Conservation (phyloP, 2,113 vertebrate genomes). For the Gadus macrocephalus region DNA sequence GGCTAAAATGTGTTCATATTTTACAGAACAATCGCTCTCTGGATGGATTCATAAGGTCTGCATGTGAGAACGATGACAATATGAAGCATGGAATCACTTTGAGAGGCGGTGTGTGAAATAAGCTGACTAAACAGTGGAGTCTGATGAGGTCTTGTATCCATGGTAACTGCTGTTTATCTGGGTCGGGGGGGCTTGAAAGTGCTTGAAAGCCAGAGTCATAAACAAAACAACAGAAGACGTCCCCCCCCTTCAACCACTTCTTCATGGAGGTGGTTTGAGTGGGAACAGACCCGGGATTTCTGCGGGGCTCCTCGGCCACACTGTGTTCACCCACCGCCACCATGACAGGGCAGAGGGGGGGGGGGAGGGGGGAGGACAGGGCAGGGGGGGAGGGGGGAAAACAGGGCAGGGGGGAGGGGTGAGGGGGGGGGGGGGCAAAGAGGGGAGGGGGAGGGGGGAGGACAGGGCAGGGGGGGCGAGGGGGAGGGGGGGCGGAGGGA, state of each 20-base stretch:
- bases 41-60: too few relatives aligned
- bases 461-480: not conserved
- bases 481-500: not conserved
- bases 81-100: not conserved
- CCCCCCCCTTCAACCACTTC: constrained; percentile 6
- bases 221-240: constrained; percentile 23
- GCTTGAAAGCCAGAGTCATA: constrained; percentile 27
- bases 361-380: too few relatives aligned
- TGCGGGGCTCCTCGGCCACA: constrained; percentile 42
- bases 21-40: not conserved
- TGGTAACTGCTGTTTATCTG: not conserved
- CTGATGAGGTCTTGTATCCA: constrained; percentile 18
- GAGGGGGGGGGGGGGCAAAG: constrained; percentile 8
- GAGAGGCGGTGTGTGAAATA: not conserved
- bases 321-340: constrained; percentile 53
- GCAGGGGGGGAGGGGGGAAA: too few relatives aligned
- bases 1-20: not conserved
- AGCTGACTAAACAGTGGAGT: not conserved
- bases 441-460: constrained; percentile 5
- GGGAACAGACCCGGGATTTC: constrained; percentile 26
- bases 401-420: not conserved
- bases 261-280: not conserved
- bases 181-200: not conserved
- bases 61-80: not conserved
- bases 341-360: too few relatives aligned